Percentiles rank a stretch among this genome's conserved stretches.
Conservation (phyloP, 2,888 invertebrate genomes). For the Phyllotreta cruciferae region DNA sequence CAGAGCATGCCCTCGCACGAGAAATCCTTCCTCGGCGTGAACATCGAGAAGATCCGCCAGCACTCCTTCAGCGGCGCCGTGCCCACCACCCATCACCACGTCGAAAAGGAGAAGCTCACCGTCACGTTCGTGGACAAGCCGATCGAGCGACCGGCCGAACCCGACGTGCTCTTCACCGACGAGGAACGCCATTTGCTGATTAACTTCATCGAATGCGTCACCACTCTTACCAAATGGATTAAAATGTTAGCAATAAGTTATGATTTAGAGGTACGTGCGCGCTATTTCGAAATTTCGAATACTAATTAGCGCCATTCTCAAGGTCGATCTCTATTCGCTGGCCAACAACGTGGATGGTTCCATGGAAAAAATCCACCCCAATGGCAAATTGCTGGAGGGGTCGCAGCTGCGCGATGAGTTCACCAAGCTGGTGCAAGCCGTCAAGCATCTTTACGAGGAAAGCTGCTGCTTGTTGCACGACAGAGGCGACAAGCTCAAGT, state of each 20-base stretch:
- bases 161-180: slow-evolving; percentile 63
- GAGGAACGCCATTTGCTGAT: slow-evolving; percentile 77
- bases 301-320: background rate
- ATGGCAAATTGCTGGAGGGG: slow-evolving; percentile 81
- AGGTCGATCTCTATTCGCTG: slow-evolving; percentile 73
- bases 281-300: background rate
- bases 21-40: slow-evolving; percentile 57
- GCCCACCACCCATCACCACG: slow-evolving; percentile 42
- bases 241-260: slow-evolving; percentile 67
- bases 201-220: slow-evolving; percentile 82
- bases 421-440: slow-evolving; percentile 74
- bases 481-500: slow-evolving; percentile 69
- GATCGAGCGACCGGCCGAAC: slow-evolving; percentile 47
- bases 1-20: slow-evolving; percentile 59
- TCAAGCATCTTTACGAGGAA: slow-evolving; percentile 74
- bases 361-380: slow-evolving; percentile 79
- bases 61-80: slow-evolving; percentile 60
- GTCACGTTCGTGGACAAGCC: slow-evolving; percentile 56
- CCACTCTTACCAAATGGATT: slow-evolving; percentile 87
- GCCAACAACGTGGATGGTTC: slow-evolving; percentile 75
- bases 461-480: slow-evolving; percentile 74
- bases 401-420: slow-evolving; percentile 74
- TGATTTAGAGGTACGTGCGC: slow-evolving; percentile 64
- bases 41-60: slow-evolving; percentile 58
- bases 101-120: slow-evolving; percentile 49